Evolutionary conservation across 2,797 vertebrate genomes (phyloP).

Genomic region (Numenius phaeopus): DNA sequence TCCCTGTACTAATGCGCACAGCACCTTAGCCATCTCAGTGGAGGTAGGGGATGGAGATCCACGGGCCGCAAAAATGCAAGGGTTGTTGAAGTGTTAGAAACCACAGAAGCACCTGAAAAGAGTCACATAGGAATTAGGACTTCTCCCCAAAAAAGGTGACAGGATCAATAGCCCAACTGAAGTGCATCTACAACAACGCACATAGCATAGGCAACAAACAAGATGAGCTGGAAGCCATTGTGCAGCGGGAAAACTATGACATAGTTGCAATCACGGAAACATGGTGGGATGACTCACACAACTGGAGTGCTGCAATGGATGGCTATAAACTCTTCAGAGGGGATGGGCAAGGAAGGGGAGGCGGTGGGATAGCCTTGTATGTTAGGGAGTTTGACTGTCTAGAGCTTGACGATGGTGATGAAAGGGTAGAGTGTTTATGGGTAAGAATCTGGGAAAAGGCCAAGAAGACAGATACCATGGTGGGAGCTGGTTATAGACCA

Average conservation of each 20-base stretch:
- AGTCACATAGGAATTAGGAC: not conserved
- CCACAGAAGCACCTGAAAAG: not conserved
- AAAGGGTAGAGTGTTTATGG: too few species aligned
- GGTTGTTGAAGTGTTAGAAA: not conserved
- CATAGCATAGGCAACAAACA: not conserved
- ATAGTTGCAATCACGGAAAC: too few species aligned
- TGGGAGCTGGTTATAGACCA: too few species aligned
- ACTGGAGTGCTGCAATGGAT: too few species aligned
- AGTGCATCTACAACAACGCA: not conserved
- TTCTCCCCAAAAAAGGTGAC: fast-evolving
- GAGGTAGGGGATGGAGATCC: not conserved
- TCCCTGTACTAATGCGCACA: not conserved
- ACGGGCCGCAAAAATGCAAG: fast-evolving
- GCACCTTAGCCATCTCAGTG: not conserved
- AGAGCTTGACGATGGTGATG: too few species aligned
- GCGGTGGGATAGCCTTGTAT: too few species aligned
- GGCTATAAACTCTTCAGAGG: too few species aligned
- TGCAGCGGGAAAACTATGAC: not conserved
- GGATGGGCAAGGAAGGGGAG: too few species aligned
- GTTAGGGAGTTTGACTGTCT: too few species aligned
- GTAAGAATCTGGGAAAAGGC: too few species aligned
- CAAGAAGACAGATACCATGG: too few species aligned
- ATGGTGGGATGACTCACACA: too few species aligned
- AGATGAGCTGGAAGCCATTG: not conserved
- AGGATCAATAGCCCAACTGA: not conserved